These are phyloP conservation scores for Serripes groenlandicus DNA, from an alignment of 2,888 invertebrate genomes.

Conservation along the genomic window DNA sequence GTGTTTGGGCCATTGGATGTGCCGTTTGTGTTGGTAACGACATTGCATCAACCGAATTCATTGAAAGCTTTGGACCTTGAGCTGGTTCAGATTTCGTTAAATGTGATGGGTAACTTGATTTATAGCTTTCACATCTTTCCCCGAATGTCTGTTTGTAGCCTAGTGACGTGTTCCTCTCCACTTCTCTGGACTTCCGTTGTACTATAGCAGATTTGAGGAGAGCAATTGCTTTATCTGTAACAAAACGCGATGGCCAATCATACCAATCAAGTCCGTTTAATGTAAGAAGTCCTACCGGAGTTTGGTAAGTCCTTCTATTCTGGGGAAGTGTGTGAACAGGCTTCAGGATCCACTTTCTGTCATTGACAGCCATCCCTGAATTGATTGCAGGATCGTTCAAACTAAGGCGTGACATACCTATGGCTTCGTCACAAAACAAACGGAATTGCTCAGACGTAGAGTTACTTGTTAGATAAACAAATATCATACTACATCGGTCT, in stretches of 20 bases:
- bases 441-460: constrained; percentile 20
- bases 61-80: not conserved
- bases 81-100: not conserved
- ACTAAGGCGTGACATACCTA: constrained; percentile 49
- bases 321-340: constrained; percentile 58
- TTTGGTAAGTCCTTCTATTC: constrained; percentile 31
- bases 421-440: constrained; percentile 55
- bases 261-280: constrained; percentile 62
- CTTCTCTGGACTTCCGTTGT: constrained; percentile 28
- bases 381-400: not conserved
- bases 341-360: constrained; percentile 42
- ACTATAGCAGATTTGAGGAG: constrained; percentile 32
- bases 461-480: constrained; percentile 56
- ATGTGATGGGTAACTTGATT: not conserved
- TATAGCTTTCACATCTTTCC: not conserved
- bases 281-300: constrained; percentile 52
- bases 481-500: constrained; percentile 46
- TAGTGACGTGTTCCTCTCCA: not conserved
- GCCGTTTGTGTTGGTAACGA: not conserved
- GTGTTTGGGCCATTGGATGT: not conserved
- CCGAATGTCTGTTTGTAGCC: not conserved
- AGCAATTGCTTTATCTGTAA: constrained; percentile 12
- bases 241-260: constrained; percentile 35
- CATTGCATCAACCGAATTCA: not conserved
- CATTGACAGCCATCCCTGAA: not conserved